Evolutionary conservation across 2,797 vertebrate species (phyloP).

Genomic region (Pangasius larnaudii): DNA sequence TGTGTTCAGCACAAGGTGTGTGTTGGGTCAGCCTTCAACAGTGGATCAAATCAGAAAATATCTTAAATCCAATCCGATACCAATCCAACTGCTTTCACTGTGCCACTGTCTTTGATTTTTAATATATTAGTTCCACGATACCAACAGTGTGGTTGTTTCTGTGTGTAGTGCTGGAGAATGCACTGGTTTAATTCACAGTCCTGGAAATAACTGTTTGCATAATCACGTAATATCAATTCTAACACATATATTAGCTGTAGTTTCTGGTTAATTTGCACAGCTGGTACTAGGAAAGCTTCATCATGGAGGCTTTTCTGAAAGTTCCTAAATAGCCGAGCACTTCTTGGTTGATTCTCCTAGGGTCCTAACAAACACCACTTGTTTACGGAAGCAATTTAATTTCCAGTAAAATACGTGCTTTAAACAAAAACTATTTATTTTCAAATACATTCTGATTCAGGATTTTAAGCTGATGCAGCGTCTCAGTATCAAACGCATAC

Average conservation of each 20-base stretch:
- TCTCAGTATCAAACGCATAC: background rate
- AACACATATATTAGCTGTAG: background rate
- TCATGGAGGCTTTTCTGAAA: no score
- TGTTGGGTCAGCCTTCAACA: background rate
- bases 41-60: background rate
- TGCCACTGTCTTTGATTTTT: background rate
- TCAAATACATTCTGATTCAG: background rate
- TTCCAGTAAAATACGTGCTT: background rate
- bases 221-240: background rate
- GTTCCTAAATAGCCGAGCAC: background rate
- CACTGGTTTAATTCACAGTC: background rate
- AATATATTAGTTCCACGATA: background rate
- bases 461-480: background rate
- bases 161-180: background rate
- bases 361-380: background rate
- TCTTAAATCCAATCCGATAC: background rate
- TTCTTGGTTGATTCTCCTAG: background rate
- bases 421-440: background rate
- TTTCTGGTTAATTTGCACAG: background rate
- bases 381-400: background rate
- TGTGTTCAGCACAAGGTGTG: background rate
- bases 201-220: background rate
- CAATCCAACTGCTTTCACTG: background rate
- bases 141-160: background rate
- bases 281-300: background rate